phyloP scores from a whole-genome alignment of 2,113 vertebrate species.

The Ploceus nigricollis region DNA sequence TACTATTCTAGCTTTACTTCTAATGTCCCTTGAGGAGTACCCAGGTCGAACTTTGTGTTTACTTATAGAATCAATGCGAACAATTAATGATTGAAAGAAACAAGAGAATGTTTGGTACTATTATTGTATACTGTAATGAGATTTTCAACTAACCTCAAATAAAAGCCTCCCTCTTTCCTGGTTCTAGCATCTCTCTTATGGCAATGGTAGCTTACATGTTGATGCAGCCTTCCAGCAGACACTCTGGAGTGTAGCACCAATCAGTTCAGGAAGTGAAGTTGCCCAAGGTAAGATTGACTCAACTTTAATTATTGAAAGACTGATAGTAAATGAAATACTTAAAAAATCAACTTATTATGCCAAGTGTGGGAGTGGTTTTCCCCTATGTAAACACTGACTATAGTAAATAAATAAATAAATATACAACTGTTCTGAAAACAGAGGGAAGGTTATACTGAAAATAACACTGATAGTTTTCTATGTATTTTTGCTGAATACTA shows the following conservation, averaged over 20 bases:
- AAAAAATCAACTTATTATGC: background rate
- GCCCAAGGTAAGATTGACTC: slow-evolving; percentile 84
- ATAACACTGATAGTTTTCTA: background rate
- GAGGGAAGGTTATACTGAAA: background rate
- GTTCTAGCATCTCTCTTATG: slow-evolving; percentile 89
- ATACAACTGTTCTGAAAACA: background rate
- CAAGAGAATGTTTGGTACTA: background rate
- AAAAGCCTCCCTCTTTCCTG: background rate
- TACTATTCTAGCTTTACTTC: background rate
- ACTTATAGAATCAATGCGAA: background rate
- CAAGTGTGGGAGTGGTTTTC: background rate
- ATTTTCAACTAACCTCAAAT: background rate
- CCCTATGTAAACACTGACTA: background rate
- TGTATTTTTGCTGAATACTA: background rate
- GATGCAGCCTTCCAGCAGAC: slow-evolving; percentile 97
- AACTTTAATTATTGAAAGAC: background rate
- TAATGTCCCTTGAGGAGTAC: background rate
- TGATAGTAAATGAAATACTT: background rate
- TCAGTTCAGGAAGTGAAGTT: slow-evolving; percentile 94
- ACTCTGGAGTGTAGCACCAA: slow-evolving; percentile 93
- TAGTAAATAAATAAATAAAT: background rate
- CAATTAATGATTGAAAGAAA: background rate
- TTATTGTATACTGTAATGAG: background rate
- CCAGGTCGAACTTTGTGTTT: background rate
- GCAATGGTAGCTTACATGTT: slow-evolving; percentile 86